Base-by-base conservation (phyloP, 2,113 vertebrate genomes). In the Todiramphus chloris region DNA sequence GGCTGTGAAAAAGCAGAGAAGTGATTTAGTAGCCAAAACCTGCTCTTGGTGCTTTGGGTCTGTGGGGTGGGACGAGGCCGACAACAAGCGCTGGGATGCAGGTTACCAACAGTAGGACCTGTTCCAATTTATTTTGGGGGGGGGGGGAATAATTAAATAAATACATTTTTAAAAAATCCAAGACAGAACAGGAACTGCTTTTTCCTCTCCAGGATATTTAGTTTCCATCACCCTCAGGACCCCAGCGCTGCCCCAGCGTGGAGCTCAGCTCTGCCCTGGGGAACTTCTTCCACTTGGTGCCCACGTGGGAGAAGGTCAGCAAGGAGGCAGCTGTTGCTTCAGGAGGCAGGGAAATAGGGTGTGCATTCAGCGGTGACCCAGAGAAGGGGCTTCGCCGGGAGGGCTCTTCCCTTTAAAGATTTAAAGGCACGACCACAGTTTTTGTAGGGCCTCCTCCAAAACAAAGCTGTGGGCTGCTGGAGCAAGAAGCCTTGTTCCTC, bases 111-210 rank as follows among this genome's bases (percentile, higher is more conserved):
- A 24, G 31, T 2, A 2, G 77, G 73, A 72, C 81, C 76, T 27
- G 83, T 91, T 96, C 83, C 66, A 53, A 56, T 70, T 95, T 56
- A 9, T n/a, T 56, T 14, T n/a, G 63, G 39, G 19, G 8, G 5
- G 41, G 9, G 7, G 10, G 37, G 62, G 27, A 86, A 28, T 51
- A 24, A 5, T 63, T 9, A 87, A 4, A 21, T 3, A 3, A 46
- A 43, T 9, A 37, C 37, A 37, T 37, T 43, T 43, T 43, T 43
- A 31, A 9, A 73, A 70, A 58, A 69, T 35, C 44, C 74, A 86
- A 81, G 83, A 72, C 25, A 93, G 91, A 93, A 94, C 44, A 92
- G 83, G 81, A 94, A 89, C 62, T 60, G 50, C 44, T 81, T 89
- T 94, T 84, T 79, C 66, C 53, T 66, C 74, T 69, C 28, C 16